Evolutionary conservation across 2,888 invertebrate genomes (phyloP), one percentile per base, ranked within the genome.

Genomic region (Agrochola lota): DNA sequence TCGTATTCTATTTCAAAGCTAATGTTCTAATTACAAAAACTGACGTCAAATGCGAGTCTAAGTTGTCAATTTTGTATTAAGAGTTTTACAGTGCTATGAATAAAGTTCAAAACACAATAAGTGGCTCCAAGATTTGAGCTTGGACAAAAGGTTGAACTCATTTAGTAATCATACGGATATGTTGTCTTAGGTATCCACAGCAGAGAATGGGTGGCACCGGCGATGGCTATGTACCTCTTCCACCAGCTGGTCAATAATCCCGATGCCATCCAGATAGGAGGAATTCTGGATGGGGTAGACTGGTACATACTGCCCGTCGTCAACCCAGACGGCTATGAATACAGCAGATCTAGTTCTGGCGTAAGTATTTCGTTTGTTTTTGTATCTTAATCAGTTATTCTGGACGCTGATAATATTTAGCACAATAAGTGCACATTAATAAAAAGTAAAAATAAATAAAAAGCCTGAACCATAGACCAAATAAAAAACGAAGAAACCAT

Each of bases 321-420:
- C 84, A 98, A 98, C 92, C 98, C 98, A 15, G 98, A 98, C 90
- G 98, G 98, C 0, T 98, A 98, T 87, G 97, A 97, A 88, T 98
- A 94, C 92, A 97, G 97, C 0, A 96, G 97, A 71, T 88, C 91
- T 35, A 89, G 88, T 57, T 83, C 83, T 82, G 82, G 83, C 70
- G 96, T 96, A 73, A 94, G 95, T 80, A 74, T 46, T 74, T 60
- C 9, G 15, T 11, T 66, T 15, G 35, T 69, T n/a, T 75, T 70
- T 26, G 17, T 40, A 69, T 15, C 4, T 55, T 40, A 20, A 40
- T 26, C 6, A n/a, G 15, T 20, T n/a, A n/a, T n/a, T 59, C n/a
- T 52, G 30, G 23, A 17, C 30, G 3, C 1, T 52, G 4, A 35
- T 49, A 52, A 52, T 35, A 35, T 71, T 60, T 26, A 1, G 11